phyloP scores from a whole-genome alignment of 1,140 invertebrate species.

The Drosophila pseudoananassae region DNA sequence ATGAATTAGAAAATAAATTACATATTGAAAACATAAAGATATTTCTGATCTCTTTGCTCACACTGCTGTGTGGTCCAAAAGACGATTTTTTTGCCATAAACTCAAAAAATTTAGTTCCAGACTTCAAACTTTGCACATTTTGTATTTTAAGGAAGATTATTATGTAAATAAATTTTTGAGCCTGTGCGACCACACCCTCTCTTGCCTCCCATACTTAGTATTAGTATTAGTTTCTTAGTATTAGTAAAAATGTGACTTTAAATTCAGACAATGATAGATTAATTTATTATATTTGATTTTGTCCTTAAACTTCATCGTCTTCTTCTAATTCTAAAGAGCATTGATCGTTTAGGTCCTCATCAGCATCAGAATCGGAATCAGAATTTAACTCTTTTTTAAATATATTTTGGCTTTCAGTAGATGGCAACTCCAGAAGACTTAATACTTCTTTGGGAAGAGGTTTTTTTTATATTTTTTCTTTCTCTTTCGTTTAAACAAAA shows the following conservation, averaged over 20 bases:
- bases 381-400: constrained; percentile 9
- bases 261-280: no score
- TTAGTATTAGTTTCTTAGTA: no score
- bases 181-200: constrained; percentile 2
- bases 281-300: not conserved
- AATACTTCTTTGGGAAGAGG: not conserved
- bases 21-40: no score
- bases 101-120: no score
- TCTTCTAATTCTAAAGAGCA: constrained; percentile 6
- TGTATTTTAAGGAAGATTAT: not conserved
- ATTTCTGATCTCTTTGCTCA: no score
- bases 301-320: constrained; percentile 5
- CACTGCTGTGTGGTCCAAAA: no score
- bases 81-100: no score
- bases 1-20: no score
- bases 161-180: not conserved
- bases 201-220: not conserved
- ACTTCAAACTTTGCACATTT: constrained; percentile 11
- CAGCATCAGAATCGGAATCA: no score
- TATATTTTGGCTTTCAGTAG: not conserved
- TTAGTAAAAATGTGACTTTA: no score
- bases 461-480: no score
- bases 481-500: no score
- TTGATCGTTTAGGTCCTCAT: constrained; percentile 8
- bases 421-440: not conserved